phyloP scores from a whole-genome alignment of 2,113 vertebrate genomes.

The Baryphthengus martii region DNA sequence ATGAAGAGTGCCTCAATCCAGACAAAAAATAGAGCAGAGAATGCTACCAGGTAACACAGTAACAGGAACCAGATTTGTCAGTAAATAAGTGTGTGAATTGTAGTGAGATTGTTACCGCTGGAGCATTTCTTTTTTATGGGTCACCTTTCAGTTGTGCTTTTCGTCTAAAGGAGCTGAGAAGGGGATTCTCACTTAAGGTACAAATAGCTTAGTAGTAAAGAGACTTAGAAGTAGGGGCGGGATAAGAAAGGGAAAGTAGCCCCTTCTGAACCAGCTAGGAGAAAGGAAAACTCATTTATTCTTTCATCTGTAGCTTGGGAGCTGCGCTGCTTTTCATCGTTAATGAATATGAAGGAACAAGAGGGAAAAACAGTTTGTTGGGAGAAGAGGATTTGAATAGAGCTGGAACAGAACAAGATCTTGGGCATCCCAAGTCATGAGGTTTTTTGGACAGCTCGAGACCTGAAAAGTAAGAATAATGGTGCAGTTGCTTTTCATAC shows the following conservation, averaged over 20 bases:
- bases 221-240: background rate
- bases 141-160: background rate
- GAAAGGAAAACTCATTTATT: background rate
- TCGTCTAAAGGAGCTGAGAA: background rate
- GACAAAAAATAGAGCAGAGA: background rate
- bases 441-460: fast-evolving
- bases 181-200: background rate
- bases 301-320: background rate
- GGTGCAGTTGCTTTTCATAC: background rate
- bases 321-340: background rate
- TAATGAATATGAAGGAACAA: background rate
- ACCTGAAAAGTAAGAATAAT: background rate
- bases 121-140: background rate
- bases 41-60: background rate
- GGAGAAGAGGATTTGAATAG: background rate
- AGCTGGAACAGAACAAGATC: background rate
- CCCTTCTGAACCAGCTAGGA: background rate
- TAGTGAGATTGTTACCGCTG: background rate
- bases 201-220: background rate
- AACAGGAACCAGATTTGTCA: background rate
- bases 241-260: background rate
- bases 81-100: background rate
- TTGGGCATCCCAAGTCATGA: fast-evolving
- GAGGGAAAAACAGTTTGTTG: background rate
- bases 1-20: background rate